These are phyloP conservation scores for Cosmia pyralina DNA, from an alignment of 2,888 invertebrate species.

Conservation along the genomic window DNA sequence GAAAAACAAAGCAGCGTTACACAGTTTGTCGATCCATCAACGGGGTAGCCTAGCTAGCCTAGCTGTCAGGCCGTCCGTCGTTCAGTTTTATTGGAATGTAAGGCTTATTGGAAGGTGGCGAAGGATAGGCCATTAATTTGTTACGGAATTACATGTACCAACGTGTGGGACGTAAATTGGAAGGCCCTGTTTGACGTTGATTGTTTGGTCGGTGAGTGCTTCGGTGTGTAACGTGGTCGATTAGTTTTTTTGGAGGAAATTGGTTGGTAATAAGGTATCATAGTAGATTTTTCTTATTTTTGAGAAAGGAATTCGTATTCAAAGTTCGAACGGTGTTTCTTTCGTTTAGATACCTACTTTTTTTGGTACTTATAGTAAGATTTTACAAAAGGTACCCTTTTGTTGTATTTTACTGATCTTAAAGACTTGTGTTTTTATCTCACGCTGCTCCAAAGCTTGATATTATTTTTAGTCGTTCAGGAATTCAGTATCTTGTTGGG, in stretches of 20 bases:
- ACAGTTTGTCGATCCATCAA: conserved; percentile 64
- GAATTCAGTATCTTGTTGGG: too few species aligned
- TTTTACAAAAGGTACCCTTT: too few species aligned
- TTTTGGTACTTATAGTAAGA: too few species aligned
- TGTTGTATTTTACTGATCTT: too few species aligned
- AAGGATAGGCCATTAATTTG: conserved; percentile 74
- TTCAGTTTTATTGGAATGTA: conserved; percentile 70
- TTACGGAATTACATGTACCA: conserved; percentile 70
- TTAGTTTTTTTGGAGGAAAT: conserved; percentile 35
- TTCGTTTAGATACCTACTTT: not conserved
- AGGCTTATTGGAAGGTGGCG: conserved; percentile 65
- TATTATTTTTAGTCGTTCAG: too few species aligned
- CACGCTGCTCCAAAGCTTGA: not conserved
- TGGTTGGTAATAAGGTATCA: conserved; percentile 5
- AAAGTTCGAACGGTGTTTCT: not conserved
- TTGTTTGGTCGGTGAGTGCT: conserved; percentile 43
- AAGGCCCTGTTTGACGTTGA: conserved; percentile 52
- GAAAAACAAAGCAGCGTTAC: conserved; percentile 18
- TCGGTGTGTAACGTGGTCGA: conserved; percentile 40
- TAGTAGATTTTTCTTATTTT: not conserved
- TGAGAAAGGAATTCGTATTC: not conserved
- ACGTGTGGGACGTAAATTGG: conserved; percentile 57
- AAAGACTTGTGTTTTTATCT: not conserved
- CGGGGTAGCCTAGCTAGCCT: conserved; percentile 55
- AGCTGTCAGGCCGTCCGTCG: conserved; percentile 69